These are phyloP conservation scores for western clawed frog (Xenopus tropicalis) DNA, from an alignment of 2,113 vertebrate genomes.

Conservation along the genomic window UCB_Xtro_10.0 CM004447.2:137094501-137095000, in stretches of 20 bases:
- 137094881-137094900: slow-evolving; percentile 29
- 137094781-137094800: neutral
- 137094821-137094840: slow-evolving; percentile 11
- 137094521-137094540: too few relatives aligned
- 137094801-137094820: slow-evolving; percentile 1
- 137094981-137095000: slow-evolving; percentile 40
- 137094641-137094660: too few relatives aligned
- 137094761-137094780: neutral
- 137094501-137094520: too few relatives aligned
- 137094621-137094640: too few relatives aligned
- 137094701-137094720: neutral
- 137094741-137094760: neutral
- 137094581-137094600: too few relatives aligned
- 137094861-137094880: slow-evolving; percentile 29
- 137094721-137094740: neutral
- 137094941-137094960: slow-evolving; percentile 39
- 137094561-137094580: too few relatives aligned
- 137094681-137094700: too few relatives aligned
- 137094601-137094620: too few relatives aligned
- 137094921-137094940: slow-evolving; percentile 33
- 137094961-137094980: slow-evolving; percentile 40
- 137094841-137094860: slow-evolving; percentile 26
- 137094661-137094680: too few relatives aligned
- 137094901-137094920: slow-evolving; percentile 15
- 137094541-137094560: too few relatives aligned